Evolutionary conservation across 2,888 invertebrate species (phyloP), one percentile per base, ranked within the genome.

Genomic region (Rhabditoides inermis): DNA sequence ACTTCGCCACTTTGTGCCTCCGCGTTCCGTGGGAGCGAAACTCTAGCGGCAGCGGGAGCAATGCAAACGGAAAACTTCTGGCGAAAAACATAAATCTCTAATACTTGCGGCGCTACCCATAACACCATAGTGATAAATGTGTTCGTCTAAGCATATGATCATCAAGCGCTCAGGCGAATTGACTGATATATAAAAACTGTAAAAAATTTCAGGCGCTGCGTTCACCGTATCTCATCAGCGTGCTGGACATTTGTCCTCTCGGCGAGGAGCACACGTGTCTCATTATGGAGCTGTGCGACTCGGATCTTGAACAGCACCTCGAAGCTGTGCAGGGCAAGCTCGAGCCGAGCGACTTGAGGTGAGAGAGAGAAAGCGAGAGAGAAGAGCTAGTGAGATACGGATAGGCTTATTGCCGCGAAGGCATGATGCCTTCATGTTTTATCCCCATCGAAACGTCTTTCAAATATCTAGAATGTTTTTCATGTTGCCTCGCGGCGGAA

Each of bases 281-380:
- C n/a, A 56, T 73, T 2, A 73, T 73, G 73, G 73, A 73, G 50
- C 57, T 71, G 6, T 67, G 67, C 47, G 67, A 73, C 51, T 65
- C 62, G 25, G 73, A 73, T 52, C 51, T 73, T 27, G 73, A 73
- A 41, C 53, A 64, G 40, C 69, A 70, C 49, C 61, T 73, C 45
- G 49, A 59, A 2, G 58, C 71, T 2, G 45, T 51, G 3, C 45
- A 57, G n/a, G 67, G 71, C 7, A 53, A 58, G 28, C 57, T 73
- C n/a, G 61, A 53, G 30, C 54, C 57, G 12, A 45, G 26, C 1
- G 70, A 73, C 42, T 60, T 72, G 45, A 59, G 63, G 72, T 63
- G 54, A 52, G 52, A 25, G 26, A 28, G 1, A 23, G 28, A 1
- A 32, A 32, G 32, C 15, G 15, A 15, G 12, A 32, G 12, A 32